Evolutionary conservation across 2,113 vertebrate genomes (phyloP), one percentile per base, ranked within the genome.

Genomic region (Amphilophus citrinellus): DNA sequence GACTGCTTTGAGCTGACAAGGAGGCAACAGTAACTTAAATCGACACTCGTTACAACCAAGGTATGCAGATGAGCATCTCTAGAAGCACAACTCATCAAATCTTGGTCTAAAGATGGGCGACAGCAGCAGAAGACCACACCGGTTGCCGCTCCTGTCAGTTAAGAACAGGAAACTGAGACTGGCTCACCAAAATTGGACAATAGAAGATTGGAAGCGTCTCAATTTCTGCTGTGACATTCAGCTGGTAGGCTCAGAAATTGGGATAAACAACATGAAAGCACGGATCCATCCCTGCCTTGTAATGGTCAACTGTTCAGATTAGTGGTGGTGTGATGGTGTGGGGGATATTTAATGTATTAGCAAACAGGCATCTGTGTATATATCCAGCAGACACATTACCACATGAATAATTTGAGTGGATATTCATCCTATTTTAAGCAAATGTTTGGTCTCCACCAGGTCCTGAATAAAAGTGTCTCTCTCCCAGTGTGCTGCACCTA

Each of bases 61-160:
- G 66, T 73, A 53, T 73, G 66, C 66, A 73, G 30, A 73, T 20
- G 10, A 73, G 24, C 44, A 73, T 73, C 44, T 73, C 44, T 73
- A 30, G 30, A 73, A 53, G 66, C 18, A 32, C 24, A 73, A 53
- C 44, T 53, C 0, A 7, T 53, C 30, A 30, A 30, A 50, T 30
- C 24, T 71, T 4, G 66, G 44, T 50, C 1, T 3, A 30, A 73
- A 53, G 44, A 53, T 5, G 44, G 44, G 66, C 3, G 11, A 53
- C 66, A 13, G 17, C 10, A 73, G 44, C 66, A 32, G 44, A 53
- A 47, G 44, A 47, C 44, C 44, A 15, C 44, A 47, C 14, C 5
- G 4, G 44, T 17, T 73, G 27, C 65, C 18, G 15, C 15, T 71
- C 15, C 42, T 47, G 24, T 73, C 44, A 10, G 24, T 44, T 71